Conservation (phyloP, 1,140 invertebrate species). For the Muscidifurax raptorellus region DNA sequence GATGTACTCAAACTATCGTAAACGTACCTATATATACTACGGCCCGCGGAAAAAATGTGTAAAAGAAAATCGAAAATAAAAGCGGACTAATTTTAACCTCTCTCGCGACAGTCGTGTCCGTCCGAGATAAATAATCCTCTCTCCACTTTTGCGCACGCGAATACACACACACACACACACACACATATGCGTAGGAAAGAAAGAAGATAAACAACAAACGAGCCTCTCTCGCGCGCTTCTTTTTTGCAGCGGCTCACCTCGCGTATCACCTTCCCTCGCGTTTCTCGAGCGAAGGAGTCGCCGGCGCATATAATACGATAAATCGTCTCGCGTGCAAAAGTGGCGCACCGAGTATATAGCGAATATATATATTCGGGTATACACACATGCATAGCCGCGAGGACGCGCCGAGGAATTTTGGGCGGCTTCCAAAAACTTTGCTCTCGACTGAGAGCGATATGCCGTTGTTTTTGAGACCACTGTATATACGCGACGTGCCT, state of each 20-base stretch:
- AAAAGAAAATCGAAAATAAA: background rate
- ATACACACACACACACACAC: too few relatives aligned
- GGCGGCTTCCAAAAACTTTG: conserved; percentile 14
- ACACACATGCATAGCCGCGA: background rate
- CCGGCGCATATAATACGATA: background rate
- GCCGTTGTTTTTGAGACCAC: background rate
- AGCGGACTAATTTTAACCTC: background rate
- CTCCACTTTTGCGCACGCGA: background rate
- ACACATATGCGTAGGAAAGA: background rate
- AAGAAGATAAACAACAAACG: background rate
- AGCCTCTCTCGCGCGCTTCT: background rate
- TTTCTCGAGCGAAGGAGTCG: background rate
- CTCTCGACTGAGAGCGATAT: background rate
- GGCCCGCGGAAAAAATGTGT: too few relatives aligned
- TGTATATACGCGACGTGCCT: too few relatives aligned
- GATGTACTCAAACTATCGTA: too few relatives aligned
- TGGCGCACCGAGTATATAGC: conserved; percentile 15
- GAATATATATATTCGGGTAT: background rate
- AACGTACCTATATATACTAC: too few relatives aligned
- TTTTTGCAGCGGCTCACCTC: background rate
- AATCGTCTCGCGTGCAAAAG: conserved; percentile 21
- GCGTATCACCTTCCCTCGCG: background rate
- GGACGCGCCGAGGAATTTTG: conserved; percentile 36
- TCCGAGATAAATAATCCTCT: background rate
- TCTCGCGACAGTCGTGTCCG: too few relatives aligned